phyloP scores from a whole-genome alignment of 1,140 invertebrate genomes.

The Procambarus clarkii region DNA sequence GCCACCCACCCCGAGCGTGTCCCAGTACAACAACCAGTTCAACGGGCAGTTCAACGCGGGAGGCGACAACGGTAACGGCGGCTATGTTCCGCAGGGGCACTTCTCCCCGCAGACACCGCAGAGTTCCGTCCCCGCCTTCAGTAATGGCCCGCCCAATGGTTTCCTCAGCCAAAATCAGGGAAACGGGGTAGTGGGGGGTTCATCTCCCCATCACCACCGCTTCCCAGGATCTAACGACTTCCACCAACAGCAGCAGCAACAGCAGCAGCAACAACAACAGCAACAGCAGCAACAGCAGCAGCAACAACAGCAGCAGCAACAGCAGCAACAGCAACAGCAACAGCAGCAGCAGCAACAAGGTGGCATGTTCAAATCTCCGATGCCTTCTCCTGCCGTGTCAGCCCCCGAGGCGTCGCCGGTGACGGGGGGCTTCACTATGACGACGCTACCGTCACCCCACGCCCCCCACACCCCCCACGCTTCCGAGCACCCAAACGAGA shows the following conservation, averaged over 20 bases:
- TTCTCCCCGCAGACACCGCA: conserved; percentile 69
- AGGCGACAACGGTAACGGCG: conserved; percentile 52
- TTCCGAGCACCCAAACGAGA: conserved; percentile 70
- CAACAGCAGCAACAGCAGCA: conserved; percentile 71
- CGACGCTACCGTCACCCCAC: conserved; percentile 57
- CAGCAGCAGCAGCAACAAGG: conserved; percentile 73
- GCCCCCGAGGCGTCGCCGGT: conserved; percentile 66
- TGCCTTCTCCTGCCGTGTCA: conserved; percentile 62
- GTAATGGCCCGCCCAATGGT: conserved; percentile 74
- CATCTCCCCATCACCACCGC: conserved; percentile 74
- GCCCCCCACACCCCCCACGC: conserved; percentile 63
- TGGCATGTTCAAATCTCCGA: conserved; percentile 59
- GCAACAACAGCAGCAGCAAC: conserved; percentile 72
- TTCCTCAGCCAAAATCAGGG: conserved; percentile 80
- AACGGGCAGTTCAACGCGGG: conserved; percentile 64
- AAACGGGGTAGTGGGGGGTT: conserved; percentile 78
- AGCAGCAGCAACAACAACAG: conserved; percentile 73
- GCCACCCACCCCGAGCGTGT: conserved; percentile 63
- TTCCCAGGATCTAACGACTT: conserved; percentile 76
- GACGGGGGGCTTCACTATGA: conserved; percentile 68
- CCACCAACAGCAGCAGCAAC: conserved; percentile 77
- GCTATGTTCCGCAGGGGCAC: conserved; percentile 70
- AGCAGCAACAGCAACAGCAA: conserved; percentile 44
- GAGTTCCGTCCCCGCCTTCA: conserved; percentile 65
- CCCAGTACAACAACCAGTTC: conserved; percentile 70